Evolutionary conservation across 2,113 vertebrate species (phyloP).

Genomic region (Mungos mungo): DNA sequence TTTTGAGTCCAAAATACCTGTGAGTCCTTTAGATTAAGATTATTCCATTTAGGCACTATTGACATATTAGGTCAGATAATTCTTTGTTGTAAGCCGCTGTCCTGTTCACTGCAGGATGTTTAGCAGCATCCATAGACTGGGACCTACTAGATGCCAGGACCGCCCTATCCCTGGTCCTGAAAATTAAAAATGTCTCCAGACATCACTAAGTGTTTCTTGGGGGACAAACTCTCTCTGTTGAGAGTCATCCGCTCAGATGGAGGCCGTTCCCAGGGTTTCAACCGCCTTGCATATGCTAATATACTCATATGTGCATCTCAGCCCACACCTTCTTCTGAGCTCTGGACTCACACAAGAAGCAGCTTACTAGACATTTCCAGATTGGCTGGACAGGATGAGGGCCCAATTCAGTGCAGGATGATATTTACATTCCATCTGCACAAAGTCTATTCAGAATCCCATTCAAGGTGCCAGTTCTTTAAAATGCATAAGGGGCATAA

Average conservation of each 20-base stretch:
- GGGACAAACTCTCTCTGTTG: not conserved
- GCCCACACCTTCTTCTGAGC: not conserved
- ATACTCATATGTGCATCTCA: not conserved
- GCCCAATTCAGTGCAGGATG: not conserved
- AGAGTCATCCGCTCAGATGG: not conserved
- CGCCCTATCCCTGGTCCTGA: not conserved
- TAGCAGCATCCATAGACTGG: not conserved
- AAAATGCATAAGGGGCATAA: not conserved
- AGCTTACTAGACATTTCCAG: not conserved
- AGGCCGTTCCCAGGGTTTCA: not conserved
- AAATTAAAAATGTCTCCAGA: not conserved
- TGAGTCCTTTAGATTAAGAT: not conserved
- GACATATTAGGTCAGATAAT: not conserved
- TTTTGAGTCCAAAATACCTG: not conserved
- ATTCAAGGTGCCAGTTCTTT: constrained; percentile 14
- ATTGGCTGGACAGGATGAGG: not conserved
- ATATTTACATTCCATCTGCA: constrained; percentile 1
- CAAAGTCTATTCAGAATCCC: constrained; percentile 20
- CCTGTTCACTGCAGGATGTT: not conserved
- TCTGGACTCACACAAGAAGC: not conserved
- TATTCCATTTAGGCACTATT: not conserved
- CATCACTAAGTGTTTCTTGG: not conserved
- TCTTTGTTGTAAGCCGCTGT: not conserved
- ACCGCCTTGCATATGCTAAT: not conserved
- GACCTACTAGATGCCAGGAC: not conserved